Evolutionary conservation across 1,140 invertebrate species (phyloP), one percentile per base, ranked within the genome.

Genomic region (Conus ventricosus): DNA sequence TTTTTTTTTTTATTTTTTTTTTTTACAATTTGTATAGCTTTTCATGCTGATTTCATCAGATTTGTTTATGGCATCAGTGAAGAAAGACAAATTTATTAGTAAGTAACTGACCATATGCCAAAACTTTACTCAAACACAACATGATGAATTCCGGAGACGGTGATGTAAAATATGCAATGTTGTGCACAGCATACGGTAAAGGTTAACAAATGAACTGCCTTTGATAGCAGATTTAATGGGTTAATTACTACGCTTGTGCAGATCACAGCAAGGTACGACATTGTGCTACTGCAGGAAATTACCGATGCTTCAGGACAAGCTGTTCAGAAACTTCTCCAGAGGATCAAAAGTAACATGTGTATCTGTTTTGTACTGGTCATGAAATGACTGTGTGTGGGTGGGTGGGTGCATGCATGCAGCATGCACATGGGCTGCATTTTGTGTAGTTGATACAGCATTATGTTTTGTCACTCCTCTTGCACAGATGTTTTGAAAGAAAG

Each of bases 261-360:
- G 90, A 94, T 93, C 27, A 83, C 93, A 10, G 85, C 63, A 2
- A 89, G 92, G 10, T 94, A 94, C 84, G 93, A 94, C 87, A 89
- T 94, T 57, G 23, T 93, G 25, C 81, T 94, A 20, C 78, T 94
- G 27, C 91, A 92, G 86, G 93, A 94, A 81, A 93, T 94, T 85
- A 83, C 91, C 17, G 93, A 94, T 67, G 25, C 76, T 5, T 60
- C 85, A 11, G 86, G 85, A 13, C 83, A 82, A 5, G 90, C 90
- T 15, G 89, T 93, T 39, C 60, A 84, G 27, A n/a, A 76, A 27
- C 85, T 93, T n/a, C 57, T 90, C 39, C 54, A 88, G 0, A 55
- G 76, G 60, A 25, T 91, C 4, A 88, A 90, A n/a, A 11, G 85
- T 87, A 27, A 87, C 39, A 20, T n/a, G 25, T 53, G 15, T 23